Conservation (phyloP, 64 coral and sea anemone genomes). For the Astreopora myriophthalma region DNA sequence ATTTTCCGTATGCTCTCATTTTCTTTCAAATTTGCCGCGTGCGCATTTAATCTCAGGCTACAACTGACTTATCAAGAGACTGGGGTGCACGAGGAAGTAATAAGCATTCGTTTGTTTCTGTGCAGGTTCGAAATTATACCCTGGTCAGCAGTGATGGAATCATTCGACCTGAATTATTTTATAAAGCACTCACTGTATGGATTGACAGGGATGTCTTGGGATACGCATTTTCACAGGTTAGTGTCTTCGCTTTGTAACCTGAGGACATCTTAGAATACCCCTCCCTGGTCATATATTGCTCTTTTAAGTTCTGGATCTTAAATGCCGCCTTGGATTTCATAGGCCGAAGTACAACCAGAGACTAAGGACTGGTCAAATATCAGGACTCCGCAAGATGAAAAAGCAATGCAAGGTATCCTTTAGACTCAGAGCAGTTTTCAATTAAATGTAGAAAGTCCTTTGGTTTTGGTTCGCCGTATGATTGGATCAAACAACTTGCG, state of each 20-base stretch:
- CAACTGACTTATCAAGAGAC: no score
- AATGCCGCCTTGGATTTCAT: background rate
- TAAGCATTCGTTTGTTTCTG: background rate
- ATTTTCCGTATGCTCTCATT: no score
- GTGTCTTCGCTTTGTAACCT: background rate
- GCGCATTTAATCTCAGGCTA: no score
- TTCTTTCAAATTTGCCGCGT: no score
- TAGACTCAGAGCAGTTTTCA: background rate
- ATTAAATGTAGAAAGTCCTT: no score
- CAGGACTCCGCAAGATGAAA: conserved; percentile 20
- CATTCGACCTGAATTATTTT: conserved; percentile 77
- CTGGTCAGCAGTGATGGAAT: conserved; percentile 70
- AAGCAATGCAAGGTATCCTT: conserved; percentile 26
- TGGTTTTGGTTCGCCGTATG: no score
- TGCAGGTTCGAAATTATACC: conserved; percentile 58
- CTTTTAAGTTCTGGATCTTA: no score
- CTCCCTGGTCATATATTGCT: background rate
- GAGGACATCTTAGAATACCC: background rate
- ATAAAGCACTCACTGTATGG: conserved; percentile 79
- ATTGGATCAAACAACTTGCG: no score
- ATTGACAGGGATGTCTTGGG: conserved; percentile 76
- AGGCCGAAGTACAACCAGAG: conserved; percentile 41
- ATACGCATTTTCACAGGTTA: conserved; percentile 79
- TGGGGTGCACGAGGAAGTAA: no score
- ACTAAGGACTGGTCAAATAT: conserved; percentile 18